Percentiles rank a stretch among this genome's conserved stretches.
These are phyloP conservation scores for Ciconia boyciana DNA, from an alignment of 2,113 vertebrate species.

Conservation along the genomic window DNA sequence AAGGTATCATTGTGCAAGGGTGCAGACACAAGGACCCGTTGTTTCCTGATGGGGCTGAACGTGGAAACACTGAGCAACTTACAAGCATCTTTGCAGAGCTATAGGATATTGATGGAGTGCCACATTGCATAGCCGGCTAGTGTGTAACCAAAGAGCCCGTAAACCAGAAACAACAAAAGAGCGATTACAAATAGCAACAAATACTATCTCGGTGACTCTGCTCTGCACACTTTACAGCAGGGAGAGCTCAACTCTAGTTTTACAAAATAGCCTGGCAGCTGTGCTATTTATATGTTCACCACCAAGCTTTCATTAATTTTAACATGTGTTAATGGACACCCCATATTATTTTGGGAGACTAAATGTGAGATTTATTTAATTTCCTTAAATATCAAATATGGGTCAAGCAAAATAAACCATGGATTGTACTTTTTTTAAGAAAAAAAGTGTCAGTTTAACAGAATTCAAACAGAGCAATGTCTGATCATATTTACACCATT, in stretches of 20 bases:
- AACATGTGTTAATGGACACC: neutral
- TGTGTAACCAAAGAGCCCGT: neutral
- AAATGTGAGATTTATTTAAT: conserved; percentile 51
- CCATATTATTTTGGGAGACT: neutral
- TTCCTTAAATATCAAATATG: conserved; percentile 53
- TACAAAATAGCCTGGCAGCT: neutral
- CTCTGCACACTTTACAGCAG: neutral
- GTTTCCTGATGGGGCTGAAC: neutral
- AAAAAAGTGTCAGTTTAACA: neutral
- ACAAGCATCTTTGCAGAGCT: neutral
- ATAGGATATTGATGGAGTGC: neutral
- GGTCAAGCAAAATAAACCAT: conserved; percentile 36
- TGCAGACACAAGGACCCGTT: neutral
- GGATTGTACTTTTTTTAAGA: neutral
- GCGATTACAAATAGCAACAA: neutral
- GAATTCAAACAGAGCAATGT: conserved; percentile 48
- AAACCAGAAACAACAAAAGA: neutral
- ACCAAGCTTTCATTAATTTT: conserved; percentile 35
- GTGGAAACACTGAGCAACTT: neutral
- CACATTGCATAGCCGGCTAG: too few relatives aligned
- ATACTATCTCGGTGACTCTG: neutral
- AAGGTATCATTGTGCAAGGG: neutral
- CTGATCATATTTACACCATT: conserved; percentile 64
- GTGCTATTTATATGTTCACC: conserved; percentile 13
- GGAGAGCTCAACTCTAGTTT: neutral